These are phyloP conservation scores for Gambusia holbrooki DNA, from an alignment of 2,113 vertebrate genomes.

Conservation along the genomic window DNA sequence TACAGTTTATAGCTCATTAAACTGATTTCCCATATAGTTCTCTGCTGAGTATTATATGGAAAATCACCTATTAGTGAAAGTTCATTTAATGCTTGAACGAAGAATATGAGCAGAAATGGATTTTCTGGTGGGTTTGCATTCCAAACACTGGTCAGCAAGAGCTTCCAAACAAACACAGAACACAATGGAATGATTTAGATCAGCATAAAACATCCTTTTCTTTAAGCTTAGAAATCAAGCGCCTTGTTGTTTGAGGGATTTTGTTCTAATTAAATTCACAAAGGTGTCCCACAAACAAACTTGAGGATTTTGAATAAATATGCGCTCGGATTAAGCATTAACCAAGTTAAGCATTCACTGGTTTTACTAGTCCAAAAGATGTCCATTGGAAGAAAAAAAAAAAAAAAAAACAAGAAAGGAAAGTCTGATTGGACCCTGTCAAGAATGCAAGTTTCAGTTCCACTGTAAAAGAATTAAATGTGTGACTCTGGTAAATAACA, in stretches of 20 bases:
- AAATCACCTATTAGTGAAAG: background rate
- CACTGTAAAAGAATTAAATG: too few relatives aligned
- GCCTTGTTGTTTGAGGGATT: background rate
- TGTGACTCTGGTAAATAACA: background rate
- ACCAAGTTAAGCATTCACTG: conserved; percentile 37
- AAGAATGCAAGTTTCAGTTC: too few relatives aligned
- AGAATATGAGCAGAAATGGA: background rate
- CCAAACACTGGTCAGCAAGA: background rate
- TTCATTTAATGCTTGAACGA: background rate
- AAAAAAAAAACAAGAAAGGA: background rate
- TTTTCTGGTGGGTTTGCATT: background rate
- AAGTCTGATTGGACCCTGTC: background rate
- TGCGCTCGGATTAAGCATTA: conserved; percentile 22
- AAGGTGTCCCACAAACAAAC: background rate
- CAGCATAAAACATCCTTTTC: background rate
- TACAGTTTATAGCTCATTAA: background rate
- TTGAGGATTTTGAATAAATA: conserved; percentile 22
- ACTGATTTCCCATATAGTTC: background rate
- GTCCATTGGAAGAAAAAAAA: background rate
- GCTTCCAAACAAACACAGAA: too few relatives aligned
- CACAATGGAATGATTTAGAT: too few relatives aligned
- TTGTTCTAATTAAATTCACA: background rate
- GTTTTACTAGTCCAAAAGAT: background rate
- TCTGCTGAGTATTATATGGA: too few relatives aligned
- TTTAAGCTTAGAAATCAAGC: background rate